Evolutionary conservation across 2,113 vertebrate genomes (phyloP).

Genomic region (Atractosteus spatula): DNA sequence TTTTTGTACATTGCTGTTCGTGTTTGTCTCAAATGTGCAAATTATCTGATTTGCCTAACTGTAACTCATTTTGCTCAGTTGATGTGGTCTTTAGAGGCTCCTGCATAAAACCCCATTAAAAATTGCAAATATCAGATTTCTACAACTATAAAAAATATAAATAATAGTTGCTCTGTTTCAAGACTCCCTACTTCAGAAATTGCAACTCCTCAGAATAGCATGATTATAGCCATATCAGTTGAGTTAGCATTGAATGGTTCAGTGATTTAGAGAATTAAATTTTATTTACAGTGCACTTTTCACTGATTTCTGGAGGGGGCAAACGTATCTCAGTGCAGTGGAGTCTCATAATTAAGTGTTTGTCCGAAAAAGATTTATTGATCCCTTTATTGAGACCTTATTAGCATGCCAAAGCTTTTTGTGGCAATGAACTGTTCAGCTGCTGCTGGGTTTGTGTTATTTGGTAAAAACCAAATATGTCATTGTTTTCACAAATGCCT

Average conservation of each 20-base stretch:
- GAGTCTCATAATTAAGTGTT: constrained; percentile 19
- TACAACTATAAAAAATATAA: background rate
- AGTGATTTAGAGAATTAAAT: constrained; percentile 9
- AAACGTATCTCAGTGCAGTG: background rate
- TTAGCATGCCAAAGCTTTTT: constrained; percentile 1
- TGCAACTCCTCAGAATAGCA: constrained; percentile 6
- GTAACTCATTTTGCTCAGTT: too few relatives aligned
- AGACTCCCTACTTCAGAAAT: background rate
- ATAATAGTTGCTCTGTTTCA: background rate
- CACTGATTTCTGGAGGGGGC: constrained; percentile 8
- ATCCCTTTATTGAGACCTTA: constrained; percentile 10
- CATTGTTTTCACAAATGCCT: background rate
- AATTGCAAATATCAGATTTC: background rate
- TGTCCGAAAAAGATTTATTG: constrained; percentile 13
- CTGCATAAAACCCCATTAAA: background rate
- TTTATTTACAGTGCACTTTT: constrained; percentile 20
- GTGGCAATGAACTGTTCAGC: background rate
- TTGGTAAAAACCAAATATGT: constrained; percentile 3
- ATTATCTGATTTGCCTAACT: too few relatives aligned
- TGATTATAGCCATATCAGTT: background rate
- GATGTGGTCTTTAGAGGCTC: too few relatives aligned
- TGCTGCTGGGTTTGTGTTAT: background rate
- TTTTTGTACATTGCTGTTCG: too few relatives aligned
- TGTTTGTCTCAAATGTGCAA: too few relatives aligned
- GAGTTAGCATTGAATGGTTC: constrained; percentile 1